These are phyloP conservation scores for Stictocephala bisonia DNA, from an alignment of 2,888 invertebrate species.

Conservation along the genomic window DNA sequence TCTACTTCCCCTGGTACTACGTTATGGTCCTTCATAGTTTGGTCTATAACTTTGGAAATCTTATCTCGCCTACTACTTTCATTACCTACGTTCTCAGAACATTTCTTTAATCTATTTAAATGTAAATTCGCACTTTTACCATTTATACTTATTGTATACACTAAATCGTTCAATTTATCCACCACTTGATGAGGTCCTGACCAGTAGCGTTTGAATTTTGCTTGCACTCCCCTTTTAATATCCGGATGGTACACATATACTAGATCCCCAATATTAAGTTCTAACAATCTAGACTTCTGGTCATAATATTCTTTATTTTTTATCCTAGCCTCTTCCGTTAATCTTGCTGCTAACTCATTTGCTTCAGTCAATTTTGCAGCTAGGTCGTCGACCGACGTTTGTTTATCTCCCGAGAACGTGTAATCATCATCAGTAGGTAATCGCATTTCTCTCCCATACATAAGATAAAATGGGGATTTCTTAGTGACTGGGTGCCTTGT, in stretches of 20 bases:
- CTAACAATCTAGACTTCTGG: neutral
- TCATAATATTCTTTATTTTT: neutral
- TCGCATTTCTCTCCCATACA: neutral
- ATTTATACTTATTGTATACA: neutral
- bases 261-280: neutral
- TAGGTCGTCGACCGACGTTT: neutral
- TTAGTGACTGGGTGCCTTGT: neutral
- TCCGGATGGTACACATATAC: conserved; percentile 4
- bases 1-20: too few relatives aligned
- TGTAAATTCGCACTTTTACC: neutral
- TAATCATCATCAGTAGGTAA: neutral
- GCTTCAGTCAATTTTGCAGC: neutral
- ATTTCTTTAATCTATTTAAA: conserved; percentile 9
- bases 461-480: neutral
- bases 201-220: conserved; percentile 4
- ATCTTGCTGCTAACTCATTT: neutral
- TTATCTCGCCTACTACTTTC: too few relatives aligned
- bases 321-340: neutral
- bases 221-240: neutral
- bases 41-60: too few relatives aligned
- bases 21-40: too few relatives aligned
- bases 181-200: conserved; percentile 25
- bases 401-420: neutral
- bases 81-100: too few relatives aligned
- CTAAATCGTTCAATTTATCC: neutral